These are phyloP conservation scores for Drosophila carrolli DNA, from an alignment of 1,140 invertebrate genomes.

Conservation along the genomic window DNA sequence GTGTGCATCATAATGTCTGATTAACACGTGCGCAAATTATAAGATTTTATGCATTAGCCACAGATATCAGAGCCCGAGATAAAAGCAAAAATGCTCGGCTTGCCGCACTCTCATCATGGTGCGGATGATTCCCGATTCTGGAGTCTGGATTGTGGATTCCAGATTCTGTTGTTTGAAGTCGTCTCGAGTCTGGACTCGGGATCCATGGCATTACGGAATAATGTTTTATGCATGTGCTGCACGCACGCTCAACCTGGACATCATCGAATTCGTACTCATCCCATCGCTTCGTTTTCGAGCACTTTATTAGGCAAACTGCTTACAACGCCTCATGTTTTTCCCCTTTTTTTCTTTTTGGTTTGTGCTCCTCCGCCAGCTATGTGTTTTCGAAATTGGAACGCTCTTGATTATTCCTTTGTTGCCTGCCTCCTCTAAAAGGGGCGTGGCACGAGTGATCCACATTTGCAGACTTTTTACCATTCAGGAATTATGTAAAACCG, in stretches of 20 bases:
- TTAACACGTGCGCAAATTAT: conserved; percentile 83
- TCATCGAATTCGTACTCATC: conserved; percentile 14
- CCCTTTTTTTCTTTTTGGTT: background rate
- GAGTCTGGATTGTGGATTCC: background rate
- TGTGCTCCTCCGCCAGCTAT: background rate
- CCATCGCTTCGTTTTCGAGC: conserved; percentile 36
- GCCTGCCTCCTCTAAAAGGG: conserved; percentile 5
- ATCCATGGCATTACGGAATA: conserved; percentile 53
- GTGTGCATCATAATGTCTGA: conserved; percentile 75
- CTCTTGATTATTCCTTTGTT: conserved; percentile 40
- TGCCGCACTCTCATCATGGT: conserved; percentile 61
- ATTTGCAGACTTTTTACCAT: conserved; percentile 25
- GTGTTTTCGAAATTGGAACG: conserved; percentile 21
- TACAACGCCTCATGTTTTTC: conserved; percentile 4
- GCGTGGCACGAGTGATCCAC: conserved; percentile 29
- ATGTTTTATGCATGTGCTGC: conserved; percentile 73
- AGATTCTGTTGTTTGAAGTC: conserved; percentile 1
- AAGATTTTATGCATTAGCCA: conserved; percentile 83
- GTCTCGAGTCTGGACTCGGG: conserved; percentile 25
- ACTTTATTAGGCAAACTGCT: conserved; percentile 59
- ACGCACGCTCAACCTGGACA: conserved; percentile 63
- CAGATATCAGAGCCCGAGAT: conserved; percentile 74
- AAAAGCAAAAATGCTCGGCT: conserved; percentile 72
- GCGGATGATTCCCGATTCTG: conserved; percentile 4
- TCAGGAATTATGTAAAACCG: conserved; percentile 34